These are phyloP conservation scores for Pectinophora gossypiella DNA, from an alignment of 1,140 invertebrate genomes.

Conservation along the genomic window DNA sequence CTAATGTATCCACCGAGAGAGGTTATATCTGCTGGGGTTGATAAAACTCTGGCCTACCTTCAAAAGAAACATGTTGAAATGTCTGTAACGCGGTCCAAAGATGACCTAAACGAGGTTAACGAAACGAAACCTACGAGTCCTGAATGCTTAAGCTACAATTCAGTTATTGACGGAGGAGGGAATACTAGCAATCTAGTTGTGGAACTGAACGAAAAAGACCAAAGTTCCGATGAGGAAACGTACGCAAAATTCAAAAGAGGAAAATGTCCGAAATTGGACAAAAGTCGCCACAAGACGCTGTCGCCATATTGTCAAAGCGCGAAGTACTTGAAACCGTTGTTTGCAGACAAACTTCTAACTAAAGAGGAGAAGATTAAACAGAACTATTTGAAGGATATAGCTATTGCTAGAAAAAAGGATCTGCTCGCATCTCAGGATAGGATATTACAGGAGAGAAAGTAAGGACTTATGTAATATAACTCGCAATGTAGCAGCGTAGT, in stretches of 20 bases:
- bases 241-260: slow-evolving; percentile 44
- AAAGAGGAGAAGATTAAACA: slow-evolving; percentile 49
- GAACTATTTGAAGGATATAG: slow-evolving; percentile 45
- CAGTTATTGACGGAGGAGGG: slow-evolving; percentile 39
- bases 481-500: background rate
- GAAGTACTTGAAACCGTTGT: slow-evolving; percentile 49
- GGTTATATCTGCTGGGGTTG: slow-evolving; percentile 63
- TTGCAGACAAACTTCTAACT: slow-evolving; percentile 23
- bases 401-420: slow-evolving; percentile 58
- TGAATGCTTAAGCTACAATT: slow-evolving; percentile 47
- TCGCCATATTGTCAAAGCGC: slow-evolving; percentile 47
- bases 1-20: slow-evolving; percentile 68
- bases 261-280: slow-evolving; percentile 57
- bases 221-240: slow-evolving; percentile 35
- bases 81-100: slow-evolving; percentile 27
- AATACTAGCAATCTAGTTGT: slow-evolving; percentile 36
- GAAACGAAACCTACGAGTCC: slow-evolving; percentile 16
- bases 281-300: slow-evolving; percentile 39
- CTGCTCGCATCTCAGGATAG: slow-evolving; percentile 54
- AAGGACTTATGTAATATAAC: slow-evolving; percentile 11
- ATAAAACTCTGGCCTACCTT: slow-evolving; percentile 64
- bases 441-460: slow-evolving; percentile 65
- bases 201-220: slow-evolving; percentile 45
- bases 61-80: slow-evolving; percentile 54
- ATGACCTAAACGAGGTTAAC: slow-evolving; percentile 29